These are phyloP conservation scores for Tolypeutes matacus DNA, from an alignment of 2,797 vertebrate species.

Conservation along the genomic window DNA sequence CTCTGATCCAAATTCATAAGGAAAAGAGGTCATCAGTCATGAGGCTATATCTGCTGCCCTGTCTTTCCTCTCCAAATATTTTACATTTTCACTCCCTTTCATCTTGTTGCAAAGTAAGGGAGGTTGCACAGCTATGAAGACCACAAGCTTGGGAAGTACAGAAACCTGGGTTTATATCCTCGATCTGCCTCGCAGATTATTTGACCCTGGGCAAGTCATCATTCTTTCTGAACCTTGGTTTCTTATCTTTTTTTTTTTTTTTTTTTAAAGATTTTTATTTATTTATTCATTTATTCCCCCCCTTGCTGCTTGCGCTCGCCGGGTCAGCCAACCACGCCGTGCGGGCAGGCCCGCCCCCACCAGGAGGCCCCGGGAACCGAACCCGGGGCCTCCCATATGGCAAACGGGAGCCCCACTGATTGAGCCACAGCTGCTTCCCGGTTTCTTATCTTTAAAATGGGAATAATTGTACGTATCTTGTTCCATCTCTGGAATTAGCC, in stretches of 20 bases:
- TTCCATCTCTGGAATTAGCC: not conserved
- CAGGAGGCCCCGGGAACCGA: too few species aligned
- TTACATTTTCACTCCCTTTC: not conserved
- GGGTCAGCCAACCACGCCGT: too few species aligned
- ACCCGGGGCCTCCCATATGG: too few species aligned
- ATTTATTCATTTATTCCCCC: too few species aligned
- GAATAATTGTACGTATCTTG: not conserved
- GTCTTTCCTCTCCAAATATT: not conserved
- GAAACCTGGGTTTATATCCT: constrained; percentile 18
- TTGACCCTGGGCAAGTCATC: not conserved
- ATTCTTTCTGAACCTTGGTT: not conserved
- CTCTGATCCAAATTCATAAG: not conserved
- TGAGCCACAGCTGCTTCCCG: too few species aligned
- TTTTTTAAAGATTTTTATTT: too few species aligned
- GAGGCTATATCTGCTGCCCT: not conserved
- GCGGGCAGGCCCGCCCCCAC: too few species aligned
- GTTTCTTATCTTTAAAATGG: not conserved
- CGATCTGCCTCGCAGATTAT: not conserved
- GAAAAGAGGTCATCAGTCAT: not conserved
- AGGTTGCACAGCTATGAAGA: not conserved
- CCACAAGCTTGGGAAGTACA: not conserved
- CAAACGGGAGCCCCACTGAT: too few species aligned
- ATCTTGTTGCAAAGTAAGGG: not conserved
- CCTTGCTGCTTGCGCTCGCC: too few species aligned
- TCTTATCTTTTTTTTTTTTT: not conserved